Evolutionary conservation across 2,888 invertebrate species (phyloP).

Genomic region (Melieria omissa): DNA sequence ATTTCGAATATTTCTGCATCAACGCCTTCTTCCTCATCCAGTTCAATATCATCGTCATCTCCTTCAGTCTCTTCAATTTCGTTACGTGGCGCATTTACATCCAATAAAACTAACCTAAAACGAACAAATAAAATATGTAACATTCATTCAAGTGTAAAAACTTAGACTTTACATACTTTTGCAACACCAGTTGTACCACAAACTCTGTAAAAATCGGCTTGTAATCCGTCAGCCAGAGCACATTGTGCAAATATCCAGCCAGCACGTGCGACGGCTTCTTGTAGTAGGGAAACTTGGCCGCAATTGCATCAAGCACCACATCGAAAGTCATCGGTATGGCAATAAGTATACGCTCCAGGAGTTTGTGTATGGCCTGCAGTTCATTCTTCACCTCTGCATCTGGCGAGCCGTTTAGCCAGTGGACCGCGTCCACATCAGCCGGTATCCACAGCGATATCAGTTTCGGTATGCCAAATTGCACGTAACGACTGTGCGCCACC

Average conservation of each 20-base stretch:
- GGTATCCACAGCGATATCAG: constrained; percentile 73
- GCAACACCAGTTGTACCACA: constrained; percentile 79
- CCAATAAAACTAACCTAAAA: constrained; percentile 78
- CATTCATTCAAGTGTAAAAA: not conserved
- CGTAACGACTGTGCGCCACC: constrained; percentile 76
- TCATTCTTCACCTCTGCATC: constrained; percentile 69
- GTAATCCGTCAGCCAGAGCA: constrained; percentile 80
- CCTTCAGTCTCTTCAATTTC: constrained; percentile 70
- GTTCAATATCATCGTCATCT: constrained; percentile 68
- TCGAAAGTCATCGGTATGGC: constrained; percentile 75
- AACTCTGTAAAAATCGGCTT: constrained; percentile 77
- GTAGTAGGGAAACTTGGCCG: constrained; percentile 80
- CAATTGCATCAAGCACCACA: constrained; percentile 74
- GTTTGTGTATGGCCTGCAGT: constrained; percentile 74
- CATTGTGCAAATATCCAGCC: constrained; percentile 81
- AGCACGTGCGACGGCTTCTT: constrained; percentile 76
- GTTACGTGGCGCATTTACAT: constrained; percentile 74
- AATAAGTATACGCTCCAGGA: constrained; percentile 65
- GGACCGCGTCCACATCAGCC: constrained; percentile 67
- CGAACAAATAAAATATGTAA: constrained; percentile 15
- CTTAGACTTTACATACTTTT: constrained; percentile 72
- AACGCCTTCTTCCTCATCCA: constrained; percentile 59
- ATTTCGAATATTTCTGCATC: constrained; percentile 58
- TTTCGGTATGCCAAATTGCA: constrained; percentile 72
- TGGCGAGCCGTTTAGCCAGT: constrained; percentile 74